These are phyloP conservation scores for Eudyptes chrysolophus DNA, from an alignment of 2,113 vertebrate genomes.

Conservation along the genomic window DNA sequence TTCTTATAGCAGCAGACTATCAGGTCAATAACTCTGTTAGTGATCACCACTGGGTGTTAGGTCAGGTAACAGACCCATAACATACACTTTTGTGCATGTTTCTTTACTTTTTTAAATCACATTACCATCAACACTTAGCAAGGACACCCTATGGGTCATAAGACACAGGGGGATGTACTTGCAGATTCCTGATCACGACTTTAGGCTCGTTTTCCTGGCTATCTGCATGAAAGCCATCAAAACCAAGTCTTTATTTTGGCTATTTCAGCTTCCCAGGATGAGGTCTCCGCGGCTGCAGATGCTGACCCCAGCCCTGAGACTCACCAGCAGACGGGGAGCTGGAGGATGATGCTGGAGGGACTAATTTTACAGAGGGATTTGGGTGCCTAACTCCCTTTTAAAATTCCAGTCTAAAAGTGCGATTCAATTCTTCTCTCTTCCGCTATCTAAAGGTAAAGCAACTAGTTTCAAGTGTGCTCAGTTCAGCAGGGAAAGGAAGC, in stretches of 20 bases:
- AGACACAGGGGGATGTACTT: background rate
- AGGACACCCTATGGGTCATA: accelerated
- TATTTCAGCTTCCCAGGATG: background rate
- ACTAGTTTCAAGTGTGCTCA: background rate
- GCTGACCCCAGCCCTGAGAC: background rate
- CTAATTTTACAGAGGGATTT: background rate
- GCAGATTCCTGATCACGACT: accelerated
- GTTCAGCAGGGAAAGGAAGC: background rate
- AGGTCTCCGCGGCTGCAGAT: background rate
- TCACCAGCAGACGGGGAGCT: background rate
- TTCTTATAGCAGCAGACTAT: background rate
- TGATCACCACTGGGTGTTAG: background rate
- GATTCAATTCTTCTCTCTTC: background rate
- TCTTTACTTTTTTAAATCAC: background rate
- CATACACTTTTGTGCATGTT: accelerated
- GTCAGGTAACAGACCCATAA: background rate
- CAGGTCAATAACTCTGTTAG: background rate
- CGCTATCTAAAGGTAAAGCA: background rate
- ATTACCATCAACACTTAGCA: accelerated
- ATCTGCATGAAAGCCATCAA: background rate
- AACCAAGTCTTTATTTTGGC: background rate
- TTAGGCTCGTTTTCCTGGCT: background rate
- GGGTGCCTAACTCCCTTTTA: background rate
- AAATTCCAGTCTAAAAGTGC: background rate
- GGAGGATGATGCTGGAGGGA: background rate